A percentile compares a stretch with the other conserved stretches of the same genome.
These are phyloP conservation scores for Falco biarmicus DNA, from an alignment of 2,797 vertebrate species.

Conservation along the genomic window DNA sequence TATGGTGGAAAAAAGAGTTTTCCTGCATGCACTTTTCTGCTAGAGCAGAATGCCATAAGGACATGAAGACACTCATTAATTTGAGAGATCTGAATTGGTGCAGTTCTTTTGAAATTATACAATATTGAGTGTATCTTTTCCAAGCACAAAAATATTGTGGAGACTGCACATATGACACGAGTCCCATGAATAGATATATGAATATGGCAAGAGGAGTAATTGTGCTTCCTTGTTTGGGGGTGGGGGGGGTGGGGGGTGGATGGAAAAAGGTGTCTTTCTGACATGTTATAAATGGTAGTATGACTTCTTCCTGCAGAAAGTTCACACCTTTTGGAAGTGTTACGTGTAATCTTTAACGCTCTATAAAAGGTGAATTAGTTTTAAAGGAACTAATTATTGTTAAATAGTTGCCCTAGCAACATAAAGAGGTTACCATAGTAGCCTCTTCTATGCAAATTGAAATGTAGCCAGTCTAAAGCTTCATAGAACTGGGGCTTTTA, in stretches of 20 bases:
- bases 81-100: background rate
- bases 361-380: background rate
- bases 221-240: background rate
- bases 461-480: background rate
- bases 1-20: background rate
- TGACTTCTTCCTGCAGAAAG: background rate
- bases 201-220: background rate
- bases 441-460: background rate
- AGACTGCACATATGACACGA: background rate
- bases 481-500: background rate
- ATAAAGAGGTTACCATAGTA: conserved; percentile 48
- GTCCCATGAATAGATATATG: background rate
- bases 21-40: background rate
- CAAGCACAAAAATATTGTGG: background rate
- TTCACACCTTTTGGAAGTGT: background rate
- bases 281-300: background rate
- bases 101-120: background rate
- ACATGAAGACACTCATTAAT: background rate
- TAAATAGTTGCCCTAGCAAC: conserved; percentile 46
- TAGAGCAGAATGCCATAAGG: background rate
- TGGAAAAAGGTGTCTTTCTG: background rate
- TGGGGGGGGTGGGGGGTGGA: too few relatives aligned
- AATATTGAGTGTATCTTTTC: background rate
- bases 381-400: conserved; percentile 23
- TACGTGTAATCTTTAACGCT: background rate